phyloP scores from a whole-genome alignment of 1,140 invertebrate species.

The Lordiphosa clarofinis region DNA sequence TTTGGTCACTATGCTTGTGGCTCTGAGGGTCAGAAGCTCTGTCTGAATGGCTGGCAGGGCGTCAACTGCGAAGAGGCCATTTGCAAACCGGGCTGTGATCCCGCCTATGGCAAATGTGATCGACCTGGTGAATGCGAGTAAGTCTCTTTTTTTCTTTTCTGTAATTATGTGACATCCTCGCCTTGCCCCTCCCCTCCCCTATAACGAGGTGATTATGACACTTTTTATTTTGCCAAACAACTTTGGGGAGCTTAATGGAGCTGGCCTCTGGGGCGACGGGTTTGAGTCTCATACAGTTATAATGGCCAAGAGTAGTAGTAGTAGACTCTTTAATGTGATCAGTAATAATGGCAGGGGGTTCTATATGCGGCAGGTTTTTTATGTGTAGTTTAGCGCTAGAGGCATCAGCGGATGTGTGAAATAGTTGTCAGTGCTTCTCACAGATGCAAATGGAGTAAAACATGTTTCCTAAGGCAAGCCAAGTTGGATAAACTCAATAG shows the following conservation, averaged over 20 bases:
- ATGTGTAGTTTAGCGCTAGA: neutral
- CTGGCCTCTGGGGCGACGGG: constrained; percentile 16
- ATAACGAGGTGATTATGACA: constrained; percentile 75
- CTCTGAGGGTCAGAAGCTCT: constrained; percentile 92
- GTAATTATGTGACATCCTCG: constrained; percentile 40
- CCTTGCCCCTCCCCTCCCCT: constrained; percentile 5
- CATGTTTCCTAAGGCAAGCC: neutral
- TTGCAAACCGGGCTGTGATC: constrained; percentile 93
- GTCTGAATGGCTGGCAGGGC: constrained; percentile 95
- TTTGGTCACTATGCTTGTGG: constrained; percentile 97
- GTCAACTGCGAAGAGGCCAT: constrained; percentile 94
- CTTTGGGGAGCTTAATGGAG: constrained; percentile 64
- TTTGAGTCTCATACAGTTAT: constrained; percentile 51
- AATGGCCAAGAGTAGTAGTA: constrained; percentile 43
- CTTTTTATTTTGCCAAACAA: constrained; percentile 54
- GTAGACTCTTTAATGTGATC: constrained; percentile 30
- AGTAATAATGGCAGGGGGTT: constrained; percentile 41
- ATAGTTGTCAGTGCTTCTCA: constrained; percentile 40
- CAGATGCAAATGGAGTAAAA: constrained; percentile 14
- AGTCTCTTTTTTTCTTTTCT: constrained; percentile 72
- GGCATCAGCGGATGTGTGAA: constrained; percentile 56
- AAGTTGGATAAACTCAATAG: neutral
- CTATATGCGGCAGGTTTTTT: constrained; percentile 26
- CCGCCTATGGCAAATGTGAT: constrained; percentile 92
- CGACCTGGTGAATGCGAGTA: constrained; percentile 93